phyloP scores from a whole-genome alignment of 2,888 invertebrate species.

The Perizoma affinitatum region DNA sequence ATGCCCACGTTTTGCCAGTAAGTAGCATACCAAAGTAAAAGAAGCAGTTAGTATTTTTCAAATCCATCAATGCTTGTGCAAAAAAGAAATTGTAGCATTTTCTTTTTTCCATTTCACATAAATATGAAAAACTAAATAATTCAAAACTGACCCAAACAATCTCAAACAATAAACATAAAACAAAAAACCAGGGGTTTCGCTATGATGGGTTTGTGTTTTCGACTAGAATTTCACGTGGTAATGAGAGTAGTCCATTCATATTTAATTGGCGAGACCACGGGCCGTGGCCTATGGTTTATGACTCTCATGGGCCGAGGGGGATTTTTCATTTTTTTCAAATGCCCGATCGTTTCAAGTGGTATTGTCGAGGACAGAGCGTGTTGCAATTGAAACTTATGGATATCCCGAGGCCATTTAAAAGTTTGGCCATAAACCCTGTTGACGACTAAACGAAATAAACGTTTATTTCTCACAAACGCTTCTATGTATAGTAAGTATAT shows the following conservation, averaged over 20 bases:
- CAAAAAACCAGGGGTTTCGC: slow-evolving; percentile 27
- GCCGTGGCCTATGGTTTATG: slow-evolving; percentile 66
- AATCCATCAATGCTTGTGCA: not conserved
- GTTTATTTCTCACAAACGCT: too few species aligned
- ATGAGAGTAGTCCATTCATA: slow-evolving; percentile 74
- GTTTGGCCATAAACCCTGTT: too few species aligned
- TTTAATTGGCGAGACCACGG: slow-evolving; percentile 73
- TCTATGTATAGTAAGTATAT: too few species aligned
- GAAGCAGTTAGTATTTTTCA: not conserved
- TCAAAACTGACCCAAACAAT: slow-evolving; percentile 47
- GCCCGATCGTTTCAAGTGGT: slow-evolving; percentile 73
- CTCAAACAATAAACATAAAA: slow-evolving; percentile 40
- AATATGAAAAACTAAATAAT: slow-evolving; percentile 41
- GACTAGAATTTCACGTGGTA: slow-evolving; percentile 63
- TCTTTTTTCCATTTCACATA: slow-evolving; percentile 32
- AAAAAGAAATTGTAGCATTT: not conserved
- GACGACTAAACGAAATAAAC: too few species aligned
- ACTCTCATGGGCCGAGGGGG: slow-evolving; percentile 70
- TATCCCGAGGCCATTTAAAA: not conserved
- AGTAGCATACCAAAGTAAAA: too few species aligned
- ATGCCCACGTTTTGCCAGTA: too few species aligned
- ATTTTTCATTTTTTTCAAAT: slow-evolving; percentile 79
- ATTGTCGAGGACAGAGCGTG: slow-evolving; percentile 76
- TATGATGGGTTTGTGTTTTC: slow-evolving; percentile 19
- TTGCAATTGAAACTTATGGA: slow-evolving; percentile 48